phyloP scores from a whole-genome alignment of 2,113 vertebrate species.

The Dermatemys mawii region DNA sequence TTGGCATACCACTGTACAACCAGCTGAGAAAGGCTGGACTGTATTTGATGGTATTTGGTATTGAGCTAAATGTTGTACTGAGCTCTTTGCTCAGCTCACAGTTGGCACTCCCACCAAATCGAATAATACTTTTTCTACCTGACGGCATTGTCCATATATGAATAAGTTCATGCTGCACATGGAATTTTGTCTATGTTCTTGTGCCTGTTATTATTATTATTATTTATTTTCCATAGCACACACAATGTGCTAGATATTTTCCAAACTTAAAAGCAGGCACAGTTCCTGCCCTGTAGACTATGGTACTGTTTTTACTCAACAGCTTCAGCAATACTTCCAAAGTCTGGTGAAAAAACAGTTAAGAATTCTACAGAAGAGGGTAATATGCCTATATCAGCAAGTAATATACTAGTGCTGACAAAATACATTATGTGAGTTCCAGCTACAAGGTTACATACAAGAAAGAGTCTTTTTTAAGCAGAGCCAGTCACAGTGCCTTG shows the following conservation, averaged over 20 bases:
- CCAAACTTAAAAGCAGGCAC: background rate
- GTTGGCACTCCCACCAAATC: background rate
- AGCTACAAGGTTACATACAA: background rate
- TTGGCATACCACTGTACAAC: fast-evolving
- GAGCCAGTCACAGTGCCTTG: background rate
- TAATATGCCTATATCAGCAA: background rate
- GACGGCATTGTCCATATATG: background rate
- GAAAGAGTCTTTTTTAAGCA: background rate
- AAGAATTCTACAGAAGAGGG: background rate
- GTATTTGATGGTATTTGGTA: background rate
- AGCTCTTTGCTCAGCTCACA: background rate
- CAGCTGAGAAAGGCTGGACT: background rate
- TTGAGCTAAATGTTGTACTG: background rate
- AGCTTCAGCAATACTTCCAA: background rate
- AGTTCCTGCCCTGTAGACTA: background rate
- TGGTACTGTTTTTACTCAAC: background rate
- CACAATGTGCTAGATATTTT: background rate
- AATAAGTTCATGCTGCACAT: background rate
- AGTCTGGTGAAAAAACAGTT: background rate
- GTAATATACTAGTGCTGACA: background rate
- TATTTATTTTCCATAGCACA: background rate
- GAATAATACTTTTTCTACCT: background rate
- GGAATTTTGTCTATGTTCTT: background rate
- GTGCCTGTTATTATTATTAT: background rate
- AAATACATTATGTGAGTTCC: background rate